These are phyloP conservation scores for Anhinga rufa DNA, from an alignment of 2,113 vertebrate genomes.

Conservation along the genomic window DNA sequence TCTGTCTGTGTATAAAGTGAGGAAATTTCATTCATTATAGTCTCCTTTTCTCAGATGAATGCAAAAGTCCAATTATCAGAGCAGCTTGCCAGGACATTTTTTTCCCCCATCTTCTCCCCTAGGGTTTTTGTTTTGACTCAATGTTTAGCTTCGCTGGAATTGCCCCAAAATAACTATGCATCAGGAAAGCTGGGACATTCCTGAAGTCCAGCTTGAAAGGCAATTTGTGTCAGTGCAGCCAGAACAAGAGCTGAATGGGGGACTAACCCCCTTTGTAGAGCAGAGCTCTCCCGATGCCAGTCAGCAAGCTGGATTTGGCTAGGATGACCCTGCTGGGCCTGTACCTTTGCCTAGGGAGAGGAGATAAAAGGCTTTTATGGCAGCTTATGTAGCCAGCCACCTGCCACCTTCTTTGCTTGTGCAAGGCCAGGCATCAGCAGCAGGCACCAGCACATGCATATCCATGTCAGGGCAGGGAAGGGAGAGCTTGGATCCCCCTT, in stretches of 20 bases:
- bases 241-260: background rate
- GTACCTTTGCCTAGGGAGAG: background rate
- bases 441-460: background rate
- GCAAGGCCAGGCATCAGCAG: background rate
- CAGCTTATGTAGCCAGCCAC: background rate
- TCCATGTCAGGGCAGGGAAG: background rate
- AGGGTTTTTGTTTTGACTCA: background rate
- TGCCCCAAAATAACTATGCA: background rate
- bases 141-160: background rate
- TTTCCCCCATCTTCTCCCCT: background rate
- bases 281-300: background rate
- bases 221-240: background rate
- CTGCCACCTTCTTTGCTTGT: background rate
- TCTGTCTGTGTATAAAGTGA: background rate
- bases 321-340: background rate
- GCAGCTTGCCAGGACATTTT: background rate
- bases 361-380: background rate
- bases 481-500: background rate
- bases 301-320: background rate
- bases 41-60: background rate
- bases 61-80: background rate
- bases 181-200: background rate
- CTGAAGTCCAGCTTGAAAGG: background rate
- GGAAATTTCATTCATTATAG: background rate
- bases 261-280: background rate